A percentile compares a stretch with the other conserved stretches of the same genome.
Evolutionary conservation across 2,113 vertebrate genomes (phyloP).

Genomic region (Bombycilla garrulus): DNA sequence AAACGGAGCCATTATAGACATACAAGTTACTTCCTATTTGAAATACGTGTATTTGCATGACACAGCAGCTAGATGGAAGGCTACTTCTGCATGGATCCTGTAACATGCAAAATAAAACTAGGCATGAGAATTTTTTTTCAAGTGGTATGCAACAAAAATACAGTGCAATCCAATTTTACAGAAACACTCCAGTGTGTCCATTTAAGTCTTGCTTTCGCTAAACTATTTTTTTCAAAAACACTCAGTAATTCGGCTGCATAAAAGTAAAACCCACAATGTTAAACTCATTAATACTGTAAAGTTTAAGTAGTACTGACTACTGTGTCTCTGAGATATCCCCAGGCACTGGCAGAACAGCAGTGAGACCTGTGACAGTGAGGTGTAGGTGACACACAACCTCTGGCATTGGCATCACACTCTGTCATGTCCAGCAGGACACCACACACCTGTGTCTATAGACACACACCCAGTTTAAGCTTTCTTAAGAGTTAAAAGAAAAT

Average conservation of each 20-base stretch:
- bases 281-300: background rate
- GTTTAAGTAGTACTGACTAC: background rate
- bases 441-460: background rate
- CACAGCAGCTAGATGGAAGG: slow-evolving; percentile 6
- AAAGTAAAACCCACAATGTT: background rate
- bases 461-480: background rate
- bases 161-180: background rate
- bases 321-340: background rate
- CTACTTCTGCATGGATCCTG: background rate
- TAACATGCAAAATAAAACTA: background rate
- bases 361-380: fast-evolving
- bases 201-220: background rate
- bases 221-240: background rate
- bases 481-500: background rate
- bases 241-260: background rate
- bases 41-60: background rate
- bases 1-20: background rate
- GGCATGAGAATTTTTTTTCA: background rate
- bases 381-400: background rate
- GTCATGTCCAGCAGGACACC: background rate
- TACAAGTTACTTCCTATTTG: background rate
- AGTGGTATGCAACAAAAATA: background rate
- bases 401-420: background rate
- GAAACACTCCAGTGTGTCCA: background rate
- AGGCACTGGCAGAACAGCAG: fast-evolving